Base-by-base conservation (phyloP, 2,888 invertebrate species). In the Rugalucina vietnamica region DNA sequence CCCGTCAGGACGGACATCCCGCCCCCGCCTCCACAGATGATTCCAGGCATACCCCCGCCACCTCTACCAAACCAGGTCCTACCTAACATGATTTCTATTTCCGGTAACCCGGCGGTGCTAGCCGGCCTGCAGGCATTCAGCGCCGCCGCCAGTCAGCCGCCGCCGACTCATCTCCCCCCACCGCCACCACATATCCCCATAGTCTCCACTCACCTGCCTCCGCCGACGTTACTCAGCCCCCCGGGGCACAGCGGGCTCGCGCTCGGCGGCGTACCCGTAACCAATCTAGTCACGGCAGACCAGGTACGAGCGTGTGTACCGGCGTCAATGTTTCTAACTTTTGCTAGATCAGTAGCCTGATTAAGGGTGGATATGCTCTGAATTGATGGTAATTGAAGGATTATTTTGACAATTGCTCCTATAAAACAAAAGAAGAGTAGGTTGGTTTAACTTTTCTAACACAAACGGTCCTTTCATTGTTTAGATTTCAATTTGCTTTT, bases 51-150 rank as follows among this genome's bases (percentile, higher is more conserved):
- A 29, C 87, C 87, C 4, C 87, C 85, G 8, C 87, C 87, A 36
- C 87, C 83, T 18, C 81, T 87, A 24, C 83, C 85, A 29, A 82
- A 81, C 75, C 85, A 87, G 87, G 87, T 87, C 81, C 85, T 87
- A 65, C 83, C 87, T 75, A 87, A 84, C 81, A 83, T 87, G 85
- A 75, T 87, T 69, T 81, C 84, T 39, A 77, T 84, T 74, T 43
- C 43, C 24, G 24, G 49, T 29, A 49, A 29, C 12, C 43, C 72
- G 27, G 72, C 8, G 77, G 50, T 18, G 77, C 75, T 60, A 79
- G 81, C 1, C 79, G 71, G 57, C 54, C 54, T 73, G 75, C 29
- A 49, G 43, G n/a, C n/a, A 10, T 74, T 43, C 37, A 27, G 54
- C 54, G 24, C 60, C 29, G 24, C 60, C 29, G 60, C 60, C 27